Base-by-base conservation (phyloP, 2,797 vertebrate species). In the Urocyon cinereoargenteus region DNA sequence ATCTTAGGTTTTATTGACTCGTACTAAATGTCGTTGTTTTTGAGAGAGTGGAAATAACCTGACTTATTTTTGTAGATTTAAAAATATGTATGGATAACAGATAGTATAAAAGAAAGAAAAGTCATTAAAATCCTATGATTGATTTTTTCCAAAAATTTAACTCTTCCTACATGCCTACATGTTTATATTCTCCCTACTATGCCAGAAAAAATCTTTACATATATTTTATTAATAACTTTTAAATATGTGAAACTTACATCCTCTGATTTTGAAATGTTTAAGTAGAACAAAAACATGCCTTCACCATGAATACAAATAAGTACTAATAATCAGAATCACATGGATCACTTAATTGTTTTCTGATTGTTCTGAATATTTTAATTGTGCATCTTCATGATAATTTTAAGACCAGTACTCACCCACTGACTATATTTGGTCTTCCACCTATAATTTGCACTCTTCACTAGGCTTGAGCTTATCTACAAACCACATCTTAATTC, bases 71-170 rank as follows among this genome's bases (percentile, higher is more conserved):
- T 31, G 36, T 73, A 57, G 31, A 84, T 64, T 85, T 64, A 84
- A 95, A 86, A 59, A 36, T 87, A 53, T 72, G 1, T 13, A 7
- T 84, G 15, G 1, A n/a, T 86, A 57, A 59, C 4, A 57, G 3
- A 77, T 36, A 82, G 53, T 59, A 64, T 34, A 68, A 82, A 53
- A 21, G 36, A 82, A 88, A n/a, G 15, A 73, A 59, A 75, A 77
- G 22, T 55, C 18, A 19, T 88, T 85, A 85, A 89, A 82, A 14
- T 21, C 5, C 14, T 28, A n/a, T 51, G 10, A 72, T 83, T 73
- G 83, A 18, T 9, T 91, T 93, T 79, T 73, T 24, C 12, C 5
- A 21, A 40, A 51, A 49, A 73, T 85, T 91, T 91, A 86, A 45
- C 6, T 68, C 19, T 59, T 9, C 36, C 3, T 49, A 31, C 18